phyloP scores from a whole-genome alignment of 92 coral and sea anemone species.

The Pocillopora grandis region DNA sequence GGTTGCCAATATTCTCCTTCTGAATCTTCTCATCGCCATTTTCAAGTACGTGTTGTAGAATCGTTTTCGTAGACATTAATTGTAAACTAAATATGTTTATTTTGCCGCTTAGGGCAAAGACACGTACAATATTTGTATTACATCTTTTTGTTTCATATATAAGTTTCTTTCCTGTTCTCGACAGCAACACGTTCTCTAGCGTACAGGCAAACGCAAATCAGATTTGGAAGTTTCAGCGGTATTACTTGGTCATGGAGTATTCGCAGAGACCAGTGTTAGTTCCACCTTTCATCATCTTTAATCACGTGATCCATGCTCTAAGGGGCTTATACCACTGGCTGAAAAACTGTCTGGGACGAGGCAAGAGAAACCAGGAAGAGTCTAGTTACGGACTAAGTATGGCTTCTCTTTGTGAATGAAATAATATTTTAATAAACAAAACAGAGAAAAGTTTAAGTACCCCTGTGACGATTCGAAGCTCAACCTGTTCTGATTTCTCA shows the following conservation, averaged over 20 bases:
- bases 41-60: conserved; percentile 65
- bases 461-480: too few species aligned
- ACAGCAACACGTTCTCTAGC: conserved; percentile 80
- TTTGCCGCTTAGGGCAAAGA: background rate
- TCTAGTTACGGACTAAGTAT: conserved; percentile 57
- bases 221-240: conserved; percentile 90
- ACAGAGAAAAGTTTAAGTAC: too few species aligned
- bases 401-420: background rate
- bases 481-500: too few species aligned
- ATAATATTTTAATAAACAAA: too few species aligned
- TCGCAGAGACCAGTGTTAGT: conserved; percentile 81
- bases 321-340: conserved; percentile 42
- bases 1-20: conserved; percentile 80
- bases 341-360: conserved; percentile 26
- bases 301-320: conserved; percentile 69
- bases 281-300: conserved; percentile 82
- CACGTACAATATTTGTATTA: background rate
- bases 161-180: background rate
- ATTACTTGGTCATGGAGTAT: conserved; percentile 84
- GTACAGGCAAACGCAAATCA: conserved; percentile 81
- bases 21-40: conserved; percentile 86
- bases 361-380: background rate
- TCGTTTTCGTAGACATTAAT: too few species aligned
- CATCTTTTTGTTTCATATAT: background rate
- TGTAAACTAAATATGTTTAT: too few species aligned